phyloP scores from a whole-genome alignment of 2,888 invertebrate species.

The Chironomus tentans region DNA sequence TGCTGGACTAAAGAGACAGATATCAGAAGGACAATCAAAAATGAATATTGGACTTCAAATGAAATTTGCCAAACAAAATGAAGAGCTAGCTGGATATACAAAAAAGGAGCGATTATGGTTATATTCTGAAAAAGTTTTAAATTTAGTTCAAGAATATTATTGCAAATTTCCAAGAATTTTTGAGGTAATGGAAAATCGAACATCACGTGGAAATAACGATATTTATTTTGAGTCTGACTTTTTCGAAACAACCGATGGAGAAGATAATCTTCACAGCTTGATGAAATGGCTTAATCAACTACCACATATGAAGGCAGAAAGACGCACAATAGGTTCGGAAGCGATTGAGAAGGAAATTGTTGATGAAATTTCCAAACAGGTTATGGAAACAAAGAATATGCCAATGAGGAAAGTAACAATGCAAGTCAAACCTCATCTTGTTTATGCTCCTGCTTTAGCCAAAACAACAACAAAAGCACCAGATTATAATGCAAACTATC shows the following conservation, averaged over 20 bases:
- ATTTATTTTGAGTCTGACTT: constrained; percentile 59
- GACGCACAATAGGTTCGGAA: constrained; percentile 60
- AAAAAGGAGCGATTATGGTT: constrained; percentile 66
- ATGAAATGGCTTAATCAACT: constrained; percentile 63
- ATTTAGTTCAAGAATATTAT: constrained; percentile 62
- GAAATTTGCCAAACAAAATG: constrained; percentile 74
- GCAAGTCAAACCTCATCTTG: constrained; percentile 69
- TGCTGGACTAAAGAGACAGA: constrained; percentile 42
- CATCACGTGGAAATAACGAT: constrained; percentile 42
- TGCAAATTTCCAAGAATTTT: constrained; percentile 65
- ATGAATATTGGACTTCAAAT: constrained; percentile 84
- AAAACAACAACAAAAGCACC: constrained; percentile 52
- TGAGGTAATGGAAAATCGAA: constrained; percentile 44
- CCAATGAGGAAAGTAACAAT: constrained; percentile 50
- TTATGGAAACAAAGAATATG: constrained; percentile 40
- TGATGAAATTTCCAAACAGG: constrained; percentile 37
- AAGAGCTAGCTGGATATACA: constrained; percentile 73
- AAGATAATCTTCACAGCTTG: constrained; percentile 43
- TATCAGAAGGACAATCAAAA: constrained; percentile 45
- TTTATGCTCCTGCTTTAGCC: constrained; percentile 47
- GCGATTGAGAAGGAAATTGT: constrained; percentile 59
- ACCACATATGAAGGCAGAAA: constrained; percentile 52
- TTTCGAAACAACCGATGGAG: constrained; percentile 44
- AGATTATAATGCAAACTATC: constrained; percentile 56
- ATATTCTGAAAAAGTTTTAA: constrained; percentile 67